A percentile compares a stretch with the other conserved stretches of the same genome.
These are phyloP conservation scores for Gastracanthus pulcherrimus DNA, from an alignment of 2,888 invertebrate genomes.

Conservation along the genomic window DNA sequence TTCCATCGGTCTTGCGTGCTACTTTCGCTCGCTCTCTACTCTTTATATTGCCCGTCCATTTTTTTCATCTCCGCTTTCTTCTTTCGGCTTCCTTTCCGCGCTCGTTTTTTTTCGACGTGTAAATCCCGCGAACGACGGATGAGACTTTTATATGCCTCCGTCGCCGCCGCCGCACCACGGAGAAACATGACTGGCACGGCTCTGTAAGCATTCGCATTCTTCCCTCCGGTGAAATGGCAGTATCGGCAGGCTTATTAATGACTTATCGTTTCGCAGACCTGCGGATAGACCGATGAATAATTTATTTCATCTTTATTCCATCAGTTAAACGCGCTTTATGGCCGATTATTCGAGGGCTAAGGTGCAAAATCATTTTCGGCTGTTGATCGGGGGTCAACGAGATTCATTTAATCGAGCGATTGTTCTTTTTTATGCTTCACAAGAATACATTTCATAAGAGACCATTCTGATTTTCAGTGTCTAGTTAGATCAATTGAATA, in stretches of 20 bases:
- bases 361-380: neutral
- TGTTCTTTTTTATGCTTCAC: neutral
- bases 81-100: neutral
- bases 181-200: conserved; percentile 40
- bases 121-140: conserved; percentile 9
- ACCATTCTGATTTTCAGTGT: too few species aligned
- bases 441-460: too few species aligned
- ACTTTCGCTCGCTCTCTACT: neutral
- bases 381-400: neutral
- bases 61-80: neutral
- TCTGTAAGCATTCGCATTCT: conserved; percentile 14
- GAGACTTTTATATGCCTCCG: neutral
- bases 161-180: neutral
- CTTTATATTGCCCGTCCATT: neutral
- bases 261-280: neutral
- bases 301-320: neutral
- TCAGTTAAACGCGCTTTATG: neutral
- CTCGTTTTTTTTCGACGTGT: neutral
- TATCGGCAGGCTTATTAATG: conserved; percentile 29
- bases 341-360: neutral
- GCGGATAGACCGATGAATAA: neutral
- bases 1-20: conserved; percentile 32
- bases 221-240: neutral
- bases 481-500: too few species aligned
- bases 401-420: neutral